Evolutionary conservation across 2,888 invertebrate species (phyloP), one percentile per base, ranked within the genome.

Genomic region (Ormyrus pomaceus): DNA sequence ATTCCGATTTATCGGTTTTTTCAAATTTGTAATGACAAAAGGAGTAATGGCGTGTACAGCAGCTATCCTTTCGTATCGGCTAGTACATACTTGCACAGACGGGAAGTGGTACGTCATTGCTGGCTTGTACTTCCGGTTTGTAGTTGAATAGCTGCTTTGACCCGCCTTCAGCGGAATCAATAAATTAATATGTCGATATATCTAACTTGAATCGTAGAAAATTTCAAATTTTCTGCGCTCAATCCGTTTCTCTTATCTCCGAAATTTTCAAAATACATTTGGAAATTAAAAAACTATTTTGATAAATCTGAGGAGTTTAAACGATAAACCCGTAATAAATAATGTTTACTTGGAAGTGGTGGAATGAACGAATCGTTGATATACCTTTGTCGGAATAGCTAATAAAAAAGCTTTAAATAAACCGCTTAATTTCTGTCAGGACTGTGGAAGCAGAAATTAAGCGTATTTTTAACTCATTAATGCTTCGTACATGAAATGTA

Each of bases 31-130:
- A 66, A 53, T 55, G 56, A 55, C 68, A 45, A 55, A 69, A 50
- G 13, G 64, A 70, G 34, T 6, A 79, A 59, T 79, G 59, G 64
- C 64, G 64, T 64, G 64, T 62, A 80, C 81, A 75, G 68, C 66
- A 78, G 77, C 77, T 81, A 82, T 82, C 80, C 82, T 83, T 81
- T 81, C 78, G 77, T 82, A 75, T 83, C 64, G 69, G 77, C 64
- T 74, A 77, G 80, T 84, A 83, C 82, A 83, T 84, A 82, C 83
- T 83, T 77, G 83, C 71, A 76, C 83, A 76, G 77, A 59, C 83
- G 87, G 89, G 88, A 89, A 87, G 87, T 85, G 86, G 84, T 90
- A 86, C 83, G 87, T 90, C 87, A 88, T 86, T 86, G 83, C 84
- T 85, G 84, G 84, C 84, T 83, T 84, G 84, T 80, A 85, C 87